Evolutionary conservation across 2,797 vertebrate genomes (phyloP).

Genomic region (Cirrhinus mrigala): DNA sequence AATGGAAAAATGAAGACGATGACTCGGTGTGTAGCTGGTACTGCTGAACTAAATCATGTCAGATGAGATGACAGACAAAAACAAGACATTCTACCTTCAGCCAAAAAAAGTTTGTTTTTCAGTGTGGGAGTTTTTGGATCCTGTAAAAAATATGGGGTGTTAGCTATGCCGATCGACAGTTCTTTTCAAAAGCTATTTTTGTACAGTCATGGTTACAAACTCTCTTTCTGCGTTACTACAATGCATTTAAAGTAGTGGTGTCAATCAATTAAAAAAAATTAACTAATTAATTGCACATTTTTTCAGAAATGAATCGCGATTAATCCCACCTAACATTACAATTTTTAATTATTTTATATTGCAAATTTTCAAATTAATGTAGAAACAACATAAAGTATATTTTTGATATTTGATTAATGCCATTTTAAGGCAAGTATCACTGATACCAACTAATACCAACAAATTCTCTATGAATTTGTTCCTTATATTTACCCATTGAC

Average conservation of each 20-base stretch:
- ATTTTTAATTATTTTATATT: no score
- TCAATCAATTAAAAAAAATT: no score
- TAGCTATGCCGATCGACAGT: not conserved
- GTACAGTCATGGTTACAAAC: not conserved
- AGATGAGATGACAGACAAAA: not conserved
- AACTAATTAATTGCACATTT: no score
- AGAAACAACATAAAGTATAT: no score
- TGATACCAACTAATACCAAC: no score
- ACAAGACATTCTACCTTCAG: not conserved
- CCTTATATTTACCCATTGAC: no score
- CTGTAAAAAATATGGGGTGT: not conserved
- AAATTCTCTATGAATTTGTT: no score
- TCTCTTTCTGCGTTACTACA: not conserved
- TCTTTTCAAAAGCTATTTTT: not conserved
- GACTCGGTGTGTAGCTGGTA: not conserved
- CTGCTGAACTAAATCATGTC: not conserved
- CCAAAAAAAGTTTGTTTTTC: not conserved
- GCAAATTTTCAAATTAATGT: no score
- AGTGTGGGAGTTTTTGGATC: constrained; percentile 2
- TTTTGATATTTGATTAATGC: no score
- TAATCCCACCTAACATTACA: no score
- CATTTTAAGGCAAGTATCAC: no score
- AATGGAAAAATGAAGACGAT: not conserved
- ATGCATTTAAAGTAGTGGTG: not conserved
- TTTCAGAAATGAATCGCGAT: no score